Conservation (phyloP, 2,888 invertebrate genomes). For the Sericinus montela region DNA sequence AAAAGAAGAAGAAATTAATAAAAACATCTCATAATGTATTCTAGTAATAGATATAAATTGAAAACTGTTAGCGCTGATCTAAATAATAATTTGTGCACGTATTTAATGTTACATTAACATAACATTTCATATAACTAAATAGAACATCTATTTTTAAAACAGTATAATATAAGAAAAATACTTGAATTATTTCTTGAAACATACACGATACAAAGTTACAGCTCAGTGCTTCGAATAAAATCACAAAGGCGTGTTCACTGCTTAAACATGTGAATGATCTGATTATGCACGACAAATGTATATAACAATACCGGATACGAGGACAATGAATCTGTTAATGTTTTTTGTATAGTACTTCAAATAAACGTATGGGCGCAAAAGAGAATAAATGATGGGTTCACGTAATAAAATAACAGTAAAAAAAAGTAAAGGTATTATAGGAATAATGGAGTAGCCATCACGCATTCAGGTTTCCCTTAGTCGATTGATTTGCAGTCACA, state of each 20-base stretch:
- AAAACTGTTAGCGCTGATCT: too few relatives aligned
- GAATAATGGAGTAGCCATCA: neutral
- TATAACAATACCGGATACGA: neutral
- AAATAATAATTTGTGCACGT: too few relatives aligned
- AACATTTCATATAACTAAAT: too few relatives aligned
- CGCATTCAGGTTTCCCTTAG: neutral
- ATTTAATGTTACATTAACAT: too few relatives aligned
- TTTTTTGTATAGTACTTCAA: neutral
- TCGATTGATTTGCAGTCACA: neutral
- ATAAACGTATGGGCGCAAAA: neutral
- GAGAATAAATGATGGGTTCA: neutral
- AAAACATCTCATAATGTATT: too few relatives aligned
- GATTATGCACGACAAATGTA: constrained; percentile 10
- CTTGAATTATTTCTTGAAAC: neutral
- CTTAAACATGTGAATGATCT: constrained; percentile 11
- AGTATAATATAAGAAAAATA: too few relatives aligned
- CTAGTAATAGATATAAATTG: too few relatives aligned
- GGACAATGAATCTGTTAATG: neutral
- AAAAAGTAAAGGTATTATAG: neutral
- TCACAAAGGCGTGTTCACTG: constrained; percentile 10
- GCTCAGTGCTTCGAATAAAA: constrained; percentile 1
- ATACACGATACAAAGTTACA: neutral
- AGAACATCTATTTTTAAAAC: too few relatives aligned
- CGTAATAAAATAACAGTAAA: too few relatives aligned
- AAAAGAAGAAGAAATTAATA: too few relatives aligned